These are phyloP conservation scores for Tychaedon coryphoeus DNA, from an alignment of 2,113 vertebrate species.

Conservation along the genomic window DNA sequence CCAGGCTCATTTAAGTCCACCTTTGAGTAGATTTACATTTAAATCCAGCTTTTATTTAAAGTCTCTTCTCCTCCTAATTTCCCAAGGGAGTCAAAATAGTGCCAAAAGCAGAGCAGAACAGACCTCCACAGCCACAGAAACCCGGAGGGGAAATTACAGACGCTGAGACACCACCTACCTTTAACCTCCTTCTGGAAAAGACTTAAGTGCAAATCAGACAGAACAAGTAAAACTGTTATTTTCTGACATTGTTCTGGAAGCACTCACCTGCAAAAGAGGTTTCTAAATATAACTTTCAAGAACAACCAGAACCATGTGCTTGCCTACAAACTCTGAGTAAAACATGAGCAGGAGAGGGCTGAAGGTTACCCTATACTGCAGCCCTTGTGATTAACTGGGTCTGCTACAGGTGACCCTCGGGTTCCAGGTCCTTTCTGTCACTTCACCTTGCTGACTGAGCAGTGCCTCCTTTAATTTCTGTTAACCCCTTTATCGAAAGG, in stretches of 20 bases:
- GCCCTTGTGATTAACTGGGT: not conserved
- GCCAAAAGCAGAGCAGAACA: not conserved
- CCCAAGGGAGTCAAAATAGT: not conserved
- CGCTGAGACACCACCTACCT: not conserved
- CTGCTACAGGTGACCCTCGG: not conserved
- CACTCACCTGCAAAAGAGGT: not conserved
- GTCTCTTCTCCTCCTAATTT: not conserved
- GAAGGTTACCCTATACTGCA: not conserved
- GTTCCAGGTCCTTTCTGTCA: not conserved
- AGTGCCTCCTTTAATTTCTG: not conserved
- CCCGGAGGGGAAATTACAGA: not conserved
- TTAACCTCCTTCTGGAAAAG: not conserved
- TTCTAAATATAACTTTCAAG: not conserved
- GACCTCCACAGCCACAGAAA: not conserved
- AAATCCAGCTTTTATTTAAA: not conserved
- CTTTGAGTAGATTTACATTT: not conserved
- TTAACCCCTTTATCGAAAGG: not conserved
- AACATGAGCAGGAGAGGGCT: rapidly evolving
- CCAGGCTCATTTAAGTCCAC: not conserved
- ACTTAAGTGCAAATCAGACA: not conserved
- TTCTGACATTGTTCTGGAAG: not conserved
- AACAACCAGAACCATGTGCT: not conserved
- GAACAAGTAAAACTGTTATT: not conserved
- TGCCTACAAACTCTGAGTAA: not conserved
- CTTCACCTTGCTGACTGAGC: not conserved